Evolutionary conservation across 2,113 vertebrate species (phyloP).

Genomic region (Stomatorhinus ivindoensis): DNA sequence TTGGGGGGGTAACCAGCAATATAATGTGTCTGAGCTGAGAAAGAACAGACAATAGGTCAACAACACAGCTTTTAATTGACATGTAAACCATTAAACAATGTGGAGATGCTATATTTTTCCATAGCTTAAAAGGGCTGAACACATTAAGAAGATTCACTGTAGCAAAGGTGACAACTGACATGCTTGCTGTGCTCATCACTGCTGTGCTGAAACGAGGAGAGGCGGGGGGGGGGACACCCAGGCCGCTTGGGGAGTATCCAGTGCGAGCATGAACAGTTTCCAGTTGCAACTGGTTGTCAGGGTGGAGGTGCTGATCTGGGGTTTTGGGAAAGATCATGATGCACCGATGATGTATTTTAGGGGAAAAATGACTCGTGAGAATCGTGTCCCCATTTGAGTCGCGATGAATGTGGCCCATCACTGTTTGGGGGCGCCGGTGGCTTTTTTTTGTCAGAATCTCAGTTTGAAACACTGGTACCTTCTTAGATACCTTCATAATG

Average conservation of each 20-base stretch:
- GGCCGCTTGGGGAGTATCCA: not conserved
- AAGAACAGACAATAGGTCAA: not conserved
- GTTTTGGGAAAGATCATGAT: not conserved
- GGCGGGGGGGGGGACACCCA: not conserved
- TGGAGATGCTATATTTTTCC: not conserved
- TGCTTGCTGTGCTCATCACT: not conserved
- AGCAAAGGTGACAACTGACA: not conserved
- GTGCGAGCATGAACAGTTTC: not conserved
- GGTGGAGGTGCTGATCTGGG: not conserved
- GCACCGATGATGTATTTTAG: too few species aligned
- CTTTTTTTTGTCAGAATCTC: not conserved
- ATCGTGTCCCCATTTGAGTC: not conserved
- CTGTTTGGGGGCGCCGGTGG: not conserved
- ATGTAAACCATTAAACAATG: not conserved
- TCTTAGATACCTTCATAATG: not conserved
- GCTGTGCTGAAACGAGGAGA: not conserved
- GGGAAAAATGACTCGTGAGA: not conserved
- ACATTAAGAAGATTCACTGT: not conserved
- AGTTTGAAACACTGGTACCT: not conserved
- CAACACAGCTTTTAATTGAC: not conserved
- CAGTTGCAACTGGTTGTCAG: not conserved
- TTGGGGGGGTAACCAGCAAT: not conserved
- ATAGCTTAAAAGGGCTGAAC: not conserved
- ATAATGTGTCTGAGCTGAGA: not conserved
- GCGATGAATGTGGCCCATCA: not conserved